These are phyloP conservation scores for Sialis lutaria DNA, from an alignment of 2,888 invertebrate species.

Conservation along the genomic window DNA sequence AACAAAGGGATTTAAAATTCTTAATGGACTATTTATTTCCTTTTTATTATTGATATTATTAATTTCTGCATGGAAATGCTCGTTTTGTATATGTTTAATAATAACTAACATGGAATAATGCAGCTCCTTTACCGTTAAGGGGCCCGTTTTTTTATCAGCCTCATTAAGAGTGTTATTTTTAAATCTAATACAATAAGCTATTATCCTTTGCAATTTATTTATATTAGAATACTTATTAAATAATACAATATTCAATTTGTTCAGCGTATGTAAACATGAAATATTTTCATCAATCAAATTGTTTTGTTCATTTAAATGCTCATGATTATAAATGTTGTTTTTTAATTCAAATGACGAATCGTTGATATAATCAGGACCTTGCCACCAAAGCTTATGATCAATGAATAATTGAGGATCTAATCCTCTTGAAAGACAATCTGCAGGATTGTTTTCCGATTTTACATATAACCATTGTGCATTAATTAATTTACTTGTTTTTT, in stretches of 20 bases:
- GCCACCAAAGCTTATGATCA: not conserved
- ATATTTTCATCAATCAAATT: not conserved
- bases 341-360: not conserved
- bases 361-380: not conserved
- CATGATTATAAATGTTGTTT: not conserved
- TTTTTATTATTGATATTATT: not conserved
- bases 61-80: not conserved
- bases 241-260: not conserved
- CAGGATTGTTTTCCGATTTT: not conserved
- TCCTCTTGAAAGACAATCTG: not conserved
- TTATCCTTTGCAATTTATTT: not conserved
- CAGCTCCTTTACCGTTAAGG: not conserved
- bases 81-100: not conserved
- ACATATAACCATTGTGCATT: too few species aligned
- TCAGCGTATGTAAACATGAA: not conserved
- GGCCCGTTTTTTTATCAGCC: not conserved
- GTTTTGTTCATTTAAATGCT: not conserved
- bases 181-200: not conserved
- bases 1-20: conserved; percentile 6
- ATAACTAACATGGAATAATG: not conserved
- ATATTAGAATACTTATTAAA: not conserved
- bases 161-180: not conserved
- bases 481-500: too few species aligned
- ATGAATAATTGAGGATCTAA: not conserved
- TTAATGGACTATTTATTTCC: not conserved